phyloP scores from a whole-genome alignment of 2,888 invertebrate genomes.

The Luperina testacea region DNA sequence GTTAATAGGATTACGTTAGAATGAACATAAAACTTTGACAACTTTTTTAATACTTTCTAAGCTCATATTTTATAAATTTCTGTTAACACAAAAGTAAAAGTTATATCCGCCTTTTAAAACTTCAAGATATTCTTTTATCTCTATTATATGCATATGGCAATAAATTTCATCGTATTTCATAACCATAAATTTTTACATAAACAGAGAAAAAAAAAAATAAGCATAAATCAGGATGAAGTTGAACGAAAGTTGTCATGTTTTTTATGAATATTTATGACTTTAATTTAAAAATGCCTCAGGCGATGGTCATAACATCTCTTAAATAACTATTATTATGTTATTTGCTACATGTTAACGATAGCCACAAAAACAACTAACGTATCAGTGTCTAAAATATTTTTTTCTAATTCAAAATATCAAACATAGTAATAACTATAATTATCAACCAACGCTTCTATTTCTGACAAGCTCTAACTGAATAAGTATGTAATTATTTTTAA shows the following conservation, averaged over 20 bases:
- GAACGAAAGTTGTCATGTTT: constrained; percentile 39
- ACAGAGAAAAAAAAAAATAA: constrained; percentile 26
- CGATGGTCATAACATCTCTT: constrained; percentile 12
- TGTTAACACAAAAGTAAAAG: constrained; percentile 44
- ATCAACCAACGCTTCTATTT: constrained; percentile 21
- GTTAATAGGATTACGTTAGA: constrained; percentile 2
- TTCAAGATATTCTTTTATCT: constrained; percentile 2
- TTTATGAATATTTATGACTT: constrained; percentile 20
- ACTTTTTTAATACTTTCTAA: constrained; percentile 23
- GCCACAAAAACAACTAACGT: constrained; percentile 15
- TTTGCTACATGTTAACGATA: constrained; percentile 13
- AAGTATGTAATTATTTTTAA: constrained; percentile 44
- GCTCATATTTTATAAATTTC: background rate
- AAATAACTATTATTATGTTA: constrained; percentile 38
- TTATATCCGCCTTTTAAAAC: constrained; percentile 22
- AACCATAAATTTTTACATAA: constrained; percentile 4
- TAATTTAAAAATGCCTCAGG: constrained; percentile 18
- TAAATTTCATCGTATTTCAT: constrained; percentile 12
- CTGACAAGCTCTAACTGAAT: constrained; percentile 27
- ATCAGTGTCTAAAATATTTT: background rate
- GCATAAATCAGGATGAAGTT: constrained; percentile 41
- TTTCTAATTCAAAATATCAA: constrained; percentile 1
- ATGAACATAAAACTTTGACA: background rate
- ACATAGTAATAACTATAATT: constrained; percentile 29
- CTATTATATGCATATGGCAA: constrained; percentile 17